Evolutionary conservation across 1,140 invertebrate genomes (phyloP), one percentile per base, ranked within the genome.

Genomic region (Drosophila watanabei): DNA sequence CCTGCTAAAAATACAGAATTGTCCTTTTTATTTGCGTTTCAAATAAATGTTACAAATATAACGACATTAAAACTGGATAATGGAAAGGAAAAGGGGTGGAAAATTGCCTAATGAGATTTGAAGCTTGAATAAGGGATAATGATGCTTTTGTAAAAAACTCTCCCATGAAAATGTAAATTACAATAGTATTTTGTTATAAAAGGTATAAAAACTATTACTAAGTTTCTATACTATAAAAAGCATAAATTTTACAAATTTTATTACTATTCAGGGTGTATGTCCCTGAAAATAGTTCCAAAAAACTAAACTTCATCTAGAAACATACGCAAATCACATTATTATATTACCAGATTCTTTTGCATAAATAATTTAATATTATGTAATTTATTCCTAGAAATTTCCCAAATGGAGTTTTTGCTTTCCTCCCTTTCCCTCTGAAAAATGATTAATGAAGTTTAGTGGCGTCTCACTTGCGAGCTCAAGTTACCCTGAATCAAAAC

Each of bases 241-340:
- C 0, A 10, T 10, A 43, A n/a, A 10, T 18, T 43, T 18, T 5
- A 18, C 8, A 4, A 18, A 4, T 9, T 43, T 43, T n/a, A 45
- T 13, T 5, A 6, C 5, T 14, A 39, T 14, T 6, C 14, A 14
- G 13, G 14, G 14, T 16, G 37, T n/a, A 5, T 5, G 13, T 37
- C 35, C 13, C 11, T 20, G 18, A 1, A 14, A 33, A 20, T 33
- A 33, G 32, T n/a, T 16, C 2, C 13, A 7, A 33, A 0, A 52
- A 18, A 33, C 1, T 9, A 10, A 18, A 1, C 6, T 20, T 4
- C 0, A 33, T 52, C 2, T 18, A 33, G 2, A n/a, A 33, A 35
- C 6, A 10, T 8, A 2, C 13, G 20, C 0, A 6, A 4, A 54
- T 0, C 0, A 4, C 2, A 13, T 10, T 9, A 14, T 35, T 20